Evolutionary conservation across 2,888 invertebrate species (phyloP), one percentile per base, ranked within the genome.

Genomic region (Pristionchus fissidentatus): DNA sequence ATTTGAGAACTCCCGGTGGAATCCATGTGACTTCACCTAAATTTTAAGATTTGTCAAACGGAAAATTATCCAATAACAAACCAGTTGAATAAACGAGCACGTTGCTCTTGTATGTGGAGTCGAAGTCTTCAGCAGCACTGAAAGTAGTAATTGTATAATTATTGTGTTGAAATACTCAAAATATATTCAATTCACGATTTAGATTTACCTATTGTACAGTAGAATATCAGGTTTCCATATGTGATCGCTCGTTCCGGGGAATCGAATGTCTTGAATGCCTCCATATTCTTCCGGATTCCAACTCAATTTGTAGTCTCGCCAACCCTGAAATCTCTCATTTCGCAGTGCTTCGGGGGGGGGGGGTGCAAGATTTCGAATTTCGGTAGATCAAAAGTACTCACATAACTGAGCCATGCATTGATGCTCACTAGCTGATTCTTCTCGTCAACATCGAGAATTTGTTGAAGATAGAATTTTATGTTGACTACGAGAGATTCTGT

Each of bases 171-270:
- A 15, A 41, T n/a, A 73, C 35, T 7, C n/a, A 13, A 55, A 60
- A 8, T 60, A 29, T 1, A 4, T 60, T 7, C 1, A 32, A 32
- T 60, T 10, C 29, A 49, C 19, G 19, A 41, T 26, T 43, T 70
- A 29, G 29, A n/a, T 29, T 43, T n/a, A 88, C 89, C 88, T 88
- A 43, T 89, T 89, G 84, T 89, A 90, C n/a, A 90, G 85, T 15
- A 90, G 84, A 43, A 90, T 96, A 94, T 98, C 98, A 88, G 98
- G 98, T 94, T 97, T 97, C 98, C 98, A 98, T 92, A 98, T 94
- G 38, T 90, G 90, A 83, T 90, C 90, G 7, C 87, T 84, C 0
- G 87, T 85, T n/a, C 90, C 90, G 29, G 89, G 89, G 77, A 90
- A 89, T 73, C 90, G 87, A 66, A 90, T 87, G 82, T 90, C 90